phyloP scores from a whole-genome alignment of 2,888 invertebrate genomes.

The Lasioglossum lativentre region DNA sequence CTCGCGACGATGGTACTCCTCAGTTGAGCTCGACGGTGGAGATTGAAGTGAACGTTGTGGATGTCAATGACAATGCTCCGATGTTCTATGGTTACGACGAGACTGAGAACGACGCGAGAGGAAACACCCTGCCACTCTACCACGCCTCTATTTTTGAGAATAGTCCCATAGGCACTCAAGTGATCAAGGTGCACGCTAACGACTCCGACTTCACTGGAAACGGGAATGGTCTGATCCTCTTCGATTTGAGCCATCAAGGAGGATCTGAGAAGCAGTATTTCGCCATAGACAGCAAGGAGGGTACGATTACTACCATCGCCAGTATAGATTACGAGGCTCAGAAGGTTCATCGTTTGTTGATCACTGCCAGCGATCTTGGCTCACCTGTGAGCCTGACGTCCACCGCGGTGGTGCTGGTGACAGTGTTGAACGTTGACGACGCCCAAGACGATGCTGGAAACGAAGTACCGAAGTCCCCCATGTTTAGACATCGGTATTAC shows the following conservation, averaged over 20 bases:
- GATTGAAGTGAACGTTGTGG: slow-evolving; percentile 92
- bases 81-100: slow-evolving; percentile 92
- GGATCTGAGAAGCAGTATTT: slow-evolving; percentile 86
- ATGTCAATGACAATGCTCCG: slow-evolving; percentile 94
- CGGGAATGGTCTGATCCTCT: slow-evolving; percentile 94
- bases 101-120: slow-evolving; percentile 84
- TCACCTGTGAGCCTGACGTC: slow-evolving; percentile 91
- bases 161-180: slow-evolving; percentile 90
- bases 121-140: slow-evolving; percentile 88
- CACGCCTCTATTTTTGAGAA: slow-evolving; percentile 91
- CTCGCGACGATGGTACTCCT: slow-evolving; percentile 90
- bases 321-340: slow-evolving; percentile 89
- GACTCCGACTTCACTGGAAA: slow-evolving; percentile 94
- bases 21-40: slow-evolving; percentile 89
- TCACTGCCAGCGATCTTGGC: slow-evolving; percentile 94
- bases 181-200: slow-evolving; percentile 92
- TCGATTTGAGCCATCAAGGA: slow-evolving; percentile 89
- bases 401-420: slow-evolving; percentile 90
- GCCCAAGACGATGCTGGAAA: slow-evolving; percentile 86
- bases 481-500: slow-evolving; percentile 90
- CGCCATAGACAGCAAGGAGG: slow-evolving; percentile 94
- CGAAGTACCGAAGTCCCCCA: slow-evolving; percentile 78
- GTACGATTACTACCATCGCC: slow-evolving; percentile 91
- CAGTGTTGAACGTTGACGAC: slow-evolving; percentile 89
- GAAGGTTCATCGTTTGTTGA: slow-evolving; percentile 89